These are phyloP conservation scores for Pseudochaenichthys georgianus DNA, from an alignment of 2,797 vertebrate species.

Conservation along the genomic window DNA sequence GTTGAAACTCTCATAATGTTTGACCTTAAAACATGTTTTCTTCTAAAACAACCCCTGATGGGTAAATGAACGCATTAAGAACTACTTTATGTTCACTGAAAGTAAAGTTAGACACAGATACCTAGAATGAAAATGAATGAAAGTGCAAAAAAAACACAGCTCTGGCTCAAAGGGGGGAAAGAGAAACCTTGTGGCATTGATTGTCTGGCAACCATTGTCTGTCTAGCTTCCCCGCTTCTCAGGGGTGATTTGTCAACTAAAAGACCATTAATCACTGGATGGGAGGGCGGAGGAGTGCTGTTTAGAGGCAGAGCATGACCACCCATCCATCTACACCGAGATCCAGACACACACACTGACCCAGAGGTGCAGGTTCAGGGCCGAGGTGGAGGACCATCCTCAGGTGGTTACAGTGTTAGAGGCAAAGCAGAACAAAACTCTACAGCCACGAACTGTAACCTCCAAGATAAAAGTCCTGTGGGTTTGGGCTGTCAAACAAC, in stretches of 20 bases:
- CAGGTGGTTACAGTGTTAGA: background rate
- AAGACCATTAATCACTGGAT: constrained; percentile 80
- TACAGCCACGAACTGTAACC: background rate
- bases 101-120: background rate
- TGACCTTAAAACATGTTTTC: background rate
- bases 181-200: constrained; percentile 50
- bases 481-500: background rate
- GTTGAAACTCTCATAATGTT: background rate
- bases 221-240: constrained; percentile 31
- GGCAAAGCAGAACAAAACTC: constrained; percentile 2
- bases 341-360: constrained; percentile 27
- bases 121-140: constrained; percentile 22
- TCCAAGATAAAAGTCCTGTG: background rate
- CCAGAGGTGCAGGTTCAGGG: constrained; percentile 37
- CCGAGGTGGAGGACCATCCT: constrained; percentile 10
- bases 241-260: constrained; percentile 79
- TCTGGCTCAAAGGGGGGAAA: constrained; percentile 13
- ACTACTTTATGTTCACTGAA: background rate
- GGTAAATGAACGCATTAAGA: too few relatives aligned
- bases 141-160: constrained; percentile 15
- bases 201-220: constrained; percentile 52
- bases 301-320: constrained; percentile 54
- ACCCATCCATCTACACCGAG: constrained; percentile 56
- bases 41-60: too few relatives aligned
- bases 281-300: constrained; percentile 38